A percentile compares a stretch with the other conserved stretches of the same genome.
phyloP scores from a whole-genome alignment of 64 coral and sea anemone genomes.

The Porites australiensis region DNA sequence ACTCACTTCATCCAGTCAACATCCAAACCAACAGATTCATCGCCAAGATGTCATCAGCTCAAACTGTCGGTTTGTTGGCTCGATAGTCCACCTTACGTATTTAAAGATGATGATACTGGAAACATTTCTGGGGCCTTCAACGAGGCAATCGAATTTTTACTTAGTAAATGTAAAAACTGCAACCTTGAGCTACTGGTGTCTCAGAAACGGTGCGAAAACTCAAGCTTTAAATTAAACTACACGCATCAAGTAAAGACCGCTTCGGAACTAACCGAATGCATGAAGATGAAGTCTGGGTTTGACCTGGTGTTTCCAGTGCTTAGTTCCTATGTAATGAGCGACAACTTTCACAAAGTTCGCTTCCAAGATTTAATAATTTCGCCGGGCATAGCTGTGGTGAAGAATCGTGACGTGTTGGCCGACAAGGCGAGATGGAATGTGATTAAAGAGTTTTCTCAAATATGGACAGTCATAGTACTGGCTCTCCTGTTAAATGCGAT shows the following conservation, averaged over 20 bases:
- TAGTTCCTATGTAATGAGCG: background rate
- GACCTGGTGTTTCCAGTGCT: constrained; percentile 3
- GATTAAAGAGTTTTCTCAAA: background rate
- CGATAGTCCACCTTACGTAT: background rate
- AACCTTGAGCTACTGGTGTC: too few species aligned
- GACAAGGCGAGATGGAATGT: constrained; percentile 14
- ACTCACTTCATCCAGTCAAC: background rate
- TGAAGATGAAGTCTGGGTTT: background rate
- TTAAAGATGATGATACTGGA: background rate
- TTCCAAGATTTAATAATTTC: background rate
- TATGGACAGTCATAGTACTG: constrained; percentile 5
- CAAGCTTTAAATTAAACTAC: background rate
- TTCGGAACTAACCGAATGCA: constrained; percentile 5
- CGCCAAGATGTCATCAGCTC: background rate
- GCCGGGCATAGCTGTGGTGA: constrained; percentile 26
- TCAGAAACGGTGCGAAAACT: background rate
- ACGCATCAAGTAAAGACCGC: background rate
- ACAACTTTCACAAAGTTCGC: background rate
- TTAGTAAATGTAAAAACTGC: too few species aligned
- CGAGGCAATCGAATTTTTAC: background rate
- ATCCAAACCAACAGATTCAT: background rate
- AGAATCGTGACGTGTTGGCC: background rate
- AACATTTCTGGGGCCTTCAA: background rate
- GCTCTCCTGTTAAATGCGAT: constrained; percentile 28
- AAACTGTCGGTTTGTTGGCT: constrained; percentile 1